Base-by-base conservation (phyloP, 2,113 vertebrate genomes). In the Phoxinus phoxinus region DNA sequence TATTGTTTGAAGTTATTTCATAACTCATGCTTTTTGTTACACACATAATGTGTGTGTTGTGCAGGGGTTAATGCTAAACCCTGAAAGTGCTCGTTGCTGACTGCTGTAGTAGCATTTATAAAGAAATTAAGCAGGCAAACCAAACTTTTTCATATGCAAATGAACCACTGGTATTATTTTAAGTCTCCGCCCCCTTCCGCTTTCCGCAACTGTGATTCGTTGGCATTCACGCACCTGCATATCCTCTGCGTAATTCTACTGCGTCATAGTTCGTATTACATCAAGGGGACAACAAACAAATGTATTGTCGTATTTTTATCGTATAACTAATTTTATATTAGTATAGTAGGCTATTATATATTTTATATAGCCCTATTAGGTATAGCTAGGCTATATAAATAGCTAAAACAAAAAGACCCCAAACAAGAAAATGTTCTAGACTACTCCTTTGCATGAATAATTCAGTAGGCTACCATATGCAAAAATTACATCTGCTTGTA, bases 191-290 rank as follows among this genome's bases (percentile, higher is more conserved):
- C 72, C 41, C n/a, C 41, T 74, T 74, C 37, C 27, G 10, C 51
- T 77, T 53, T 27, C 8, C 75, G 8, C 75, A 35, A 58, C 21
- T 61, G 56, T 79, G 35, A 79, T 79, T 79, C 21, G 19, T 13
- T 77, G 19, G 27, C 21, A 78, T 37, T 56, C 32, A 23, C 11
- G 53, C 71, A 46, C 41, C 21, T 72, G 35, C 72, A 44, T 48
- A 27, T 21, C n/a, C 72, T 48, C 41, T 48, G 41, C 41, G 41
- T 74, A 74, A 48, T 74, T 41, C 6, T 17, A 4, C 74, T 77
- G 27, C 48, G 46, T 76, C 74, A 76, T 10, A 15, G 21, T 17
- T 25, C 5, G 21, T 25, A 10, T 72, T 44, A 41, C 21, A n/a
- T 72, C 1, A 8, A 77, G 10, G 10, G 3, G 2, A 8, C 19